Evolutionary conservation across 2,888 invertebrate genomes (phyloP).

Genomic region (Aromia moschata): DNA sequence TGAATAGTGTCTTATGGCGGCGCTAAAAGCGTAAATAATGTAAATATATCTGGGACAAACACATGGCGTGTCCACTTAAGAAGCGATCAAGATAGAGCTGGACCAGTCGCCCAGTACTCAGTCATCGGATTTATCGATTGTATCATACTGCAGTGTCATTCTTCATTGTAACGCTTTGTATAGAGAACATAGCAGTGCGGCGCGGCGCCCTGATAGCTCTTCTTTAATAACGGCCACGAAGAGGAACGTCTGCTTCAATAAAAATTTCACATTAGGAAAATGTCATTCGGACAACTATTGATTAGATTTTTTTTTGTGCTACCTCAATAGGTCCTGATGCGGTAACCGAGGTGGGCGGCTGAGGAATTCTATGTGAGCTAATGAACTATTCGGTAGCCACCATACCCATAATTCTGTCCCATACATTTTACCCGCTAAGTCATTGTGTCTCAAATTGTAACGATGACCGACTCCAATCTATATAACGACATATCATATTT

Average conservation of each 20-base stretch:
- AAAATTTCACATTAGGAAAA: conserved; percentile 46
- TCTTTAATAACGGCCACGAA: conserved; percentile 44
- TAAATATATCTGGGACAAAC: conserved; percentile 54
- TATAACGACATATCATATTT: conserved; percentile 16
- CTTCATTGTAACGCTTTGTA: conserved; percentile 49
- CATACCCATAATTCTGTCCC: conserved; percentile 45
- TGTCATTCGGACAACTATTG: conserved; percentile 43
- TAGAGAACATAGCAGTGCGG: conserved; percentile 38
- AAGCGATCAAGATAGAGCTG: conserved; percentile 55
- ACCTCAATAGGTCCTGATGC: conserved; percentile 34
- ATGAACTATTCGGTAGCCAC: conserved; percentile 51
- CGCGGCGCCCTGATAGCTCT: conserved; percentile 48
- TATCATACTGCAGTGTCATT: conserved; percentile 57
- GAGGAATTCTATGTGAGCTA: conserved; percentile 39
- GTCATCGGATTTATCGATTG: conserved; percentile 52
- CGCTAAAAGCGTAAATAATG: conserved; percentile 45
- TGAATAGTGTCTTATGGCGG: conserved; percentile 24
- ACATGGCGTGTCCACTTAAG: conserved; percentile 55
- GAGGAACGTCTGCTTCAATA: conserved; percentile 43
- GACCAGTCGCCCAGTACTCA: conserved; percentile 46
- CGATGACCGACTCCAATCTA: conserved; percentile 27
- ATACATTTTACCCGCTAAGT: conserved; percentile 46
- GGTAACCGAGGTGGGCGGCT: conserved; percentile 34
- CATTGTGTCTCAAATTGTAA: conserved; percentile 39
- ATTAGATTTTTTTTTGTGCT: conserved; percentile 30